These are phyloP conservation scores for Mus caroli DNA, from an alignment of 2,797 vertebrate species.

Conservation along the genomic window DNA sequence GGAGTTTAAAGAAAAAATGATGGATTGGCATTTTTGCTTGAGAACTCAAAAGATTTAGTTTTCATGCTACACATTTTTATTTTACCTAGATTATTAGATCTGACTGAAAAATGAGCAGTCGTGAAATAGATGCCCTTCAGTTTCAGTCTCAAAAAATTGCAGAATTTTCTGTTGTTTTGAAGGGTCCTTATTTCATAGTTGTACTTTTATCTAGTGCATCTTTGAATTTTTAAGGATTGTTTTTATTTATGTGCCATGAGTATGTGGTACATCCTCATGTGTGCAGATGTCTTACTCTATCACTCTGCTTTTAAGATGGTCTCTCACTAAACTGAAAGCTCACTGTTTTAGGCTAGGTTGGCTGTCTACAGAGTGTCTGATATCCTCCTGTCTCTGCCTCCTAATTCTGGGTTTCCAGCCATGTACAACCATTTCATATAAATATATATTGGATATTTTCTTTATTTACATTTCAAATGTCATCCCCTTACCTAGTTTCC, in stretches of 20 bases:
- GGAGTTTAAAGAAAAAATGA: slow-evolving; percentile 48
- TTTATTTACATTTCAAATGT: too few relatives aligned
- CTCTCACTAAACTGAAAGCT: not conserved
- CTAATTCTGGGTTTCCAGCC: not conserved
- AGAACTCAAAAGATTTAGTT: slow-evolving; percentile 32
- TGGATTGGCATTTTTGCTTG: slow-evolving; percentile 40
- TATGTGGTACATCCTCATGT: not conserved
- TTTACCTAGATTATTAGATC: slow-evolving; percentile 59
- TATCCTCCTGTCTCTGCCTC: not conserved
- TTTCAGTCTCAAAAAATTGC: not conserved
- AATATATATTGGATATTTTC: too few relatives aligned
- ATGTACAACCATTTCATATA: not conserved
- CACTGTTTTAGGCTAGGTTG: not conserved
- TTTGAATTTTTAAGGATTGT: not conserved
- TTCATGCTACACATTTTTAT: not conserved
- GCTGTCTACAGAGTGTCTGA: not conserved
- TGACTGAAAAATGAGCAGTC: slow-evolving; percentile 8
- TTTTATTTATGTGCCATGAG: not conserved
- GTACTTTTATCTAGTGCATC: not conserved
- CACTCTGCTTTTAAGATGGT: not conserved
- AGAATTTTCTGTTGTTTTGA: slow-evolving; percentile 43
- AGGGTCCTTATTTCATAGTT: slow-evolving; percentile 47
- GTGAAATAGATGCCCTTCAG: not conserved
- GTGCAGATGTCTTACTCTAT: not conserved
- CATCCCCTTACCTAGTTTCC: too few relatives aligned